Percentiles rank a stretch among this genome's conserved stretches.
phyloP scores from a whole-genome alignment of 2,797 vertebrate genomes.

The Vireo griseus region DNA sequence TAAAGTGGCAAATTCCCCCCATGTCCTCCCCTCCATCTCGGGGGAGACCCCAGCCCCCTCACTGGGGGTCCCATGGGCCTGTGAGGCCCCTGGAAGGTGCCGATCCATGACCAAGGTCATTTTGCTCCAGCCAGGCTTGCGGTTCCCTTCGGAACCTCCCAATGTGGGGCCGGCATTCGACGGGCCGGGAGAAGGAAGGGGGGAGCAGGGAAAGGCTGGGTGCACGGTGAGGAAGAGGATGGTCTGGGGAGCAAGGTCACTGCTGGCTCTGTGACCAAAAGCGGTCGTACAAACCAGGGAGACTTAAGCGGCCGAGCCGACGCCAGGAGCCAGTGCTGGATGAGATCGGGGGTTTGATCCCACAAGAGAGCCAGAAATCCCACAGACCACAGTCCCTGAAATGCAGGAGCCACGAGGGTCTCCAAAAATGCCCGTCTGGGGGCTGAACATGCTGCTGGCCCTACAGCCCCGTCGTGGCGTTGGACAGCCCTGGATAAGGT shows the following conservation, averaged over 20 bases:
- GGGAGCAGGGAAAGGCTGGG: neutral
- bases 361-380: neutral
- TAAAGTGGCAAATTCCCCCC: neutral
- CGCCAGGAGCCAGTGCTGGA: fast-evolving
- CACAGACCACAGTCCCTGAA: fast-evolving
- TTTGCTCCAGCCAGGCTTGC: neutral
- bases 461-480: neutral
- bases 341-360: neutral
- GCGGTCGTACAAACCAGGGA: fast-evolving
- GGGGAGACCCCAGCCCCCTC: neutral
- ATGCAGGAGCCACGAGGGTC: fast-evolving
- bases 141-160: neutral
- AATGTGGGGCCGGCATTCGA: fast-evolving
- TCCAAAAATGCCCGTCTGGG: neutral
- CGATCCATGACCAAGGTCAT: neutral
- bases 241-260: constrained; percentile 30
- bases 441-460: fast-evolving
- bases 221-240: neutral
- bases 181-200: fast-evolving
- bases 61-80: neutral
- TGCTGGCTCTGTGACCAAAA: fast-evolving
- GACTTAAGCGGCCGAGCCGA: neutral
- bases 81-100: neutral
- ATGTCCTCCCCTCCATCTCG: neutral
- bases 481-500: neutral